Conservation (phyloP, 2,797 vertebrate genomes). For the Sphenodon punctatus region DNA sequence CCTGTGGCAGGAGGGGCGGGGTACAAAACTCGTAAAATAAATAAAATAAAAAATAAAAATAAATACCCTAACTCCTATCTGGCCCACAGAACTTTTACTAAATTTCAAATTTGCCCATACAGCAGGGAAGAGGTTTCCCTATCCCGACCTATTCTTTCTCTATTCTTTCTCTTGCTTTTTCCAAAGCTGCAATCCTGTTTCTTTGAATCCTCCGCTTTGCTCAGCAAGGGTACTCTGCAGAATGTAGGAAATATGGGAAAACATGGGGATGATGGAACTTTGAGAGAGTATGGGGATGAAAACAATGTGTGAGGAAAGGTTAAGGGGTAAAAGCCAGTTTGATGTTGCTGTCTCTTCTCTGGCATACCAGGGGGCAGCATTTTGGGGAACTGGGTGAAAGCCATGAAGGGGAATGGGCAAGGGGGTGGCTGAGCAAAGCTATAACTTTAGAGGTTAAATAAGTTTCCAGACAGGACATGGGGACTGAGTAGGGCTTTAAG, state of each 20-base stretch:
- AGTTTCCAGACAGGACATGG: too few species aligned
- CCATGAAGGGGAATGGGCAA: neutral
- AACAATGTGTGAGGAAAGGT: neutral
- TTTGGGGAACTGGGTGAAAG: neutral
- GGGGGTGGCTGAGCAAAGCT: too few species aligned
- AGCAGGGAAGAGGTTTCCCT: too few species aligned
- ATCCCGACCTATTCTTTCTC: too few species aligned
- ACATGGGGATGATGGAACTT: fast-evolving
- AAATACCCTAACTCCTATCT: too few species aligned
- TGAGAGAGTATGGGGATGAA: neutral
- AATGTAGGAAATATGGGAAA: neutral
- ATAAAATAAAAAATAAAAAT: too few species aligned
- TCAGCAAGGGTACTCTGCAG: fast-evolving
- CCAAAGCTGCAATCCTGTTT: neutral
- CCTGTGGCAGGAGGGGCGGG: too few species aligned
- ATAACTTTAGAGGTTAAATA: too few species aligned
- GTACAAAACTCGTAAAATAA: too few species aligned
- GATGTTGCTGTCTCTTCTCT: neutral
- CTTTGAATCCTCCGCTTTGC: neutral
- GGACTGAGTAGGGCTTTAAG: neutral
- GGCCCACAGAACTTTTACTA: too few species aligned
- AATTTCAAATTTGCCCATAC: too few species aligned
- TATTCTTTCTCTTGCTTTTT: fast-evolving
- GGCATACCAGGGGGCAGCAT: neutral
- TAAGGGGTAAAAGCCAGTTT: neutral